These are phyloP conservation scores for Pachyramphus minor DNA, from an alignment of 2,113 vertebrate species.

Conservation along the genomic window DNA sequence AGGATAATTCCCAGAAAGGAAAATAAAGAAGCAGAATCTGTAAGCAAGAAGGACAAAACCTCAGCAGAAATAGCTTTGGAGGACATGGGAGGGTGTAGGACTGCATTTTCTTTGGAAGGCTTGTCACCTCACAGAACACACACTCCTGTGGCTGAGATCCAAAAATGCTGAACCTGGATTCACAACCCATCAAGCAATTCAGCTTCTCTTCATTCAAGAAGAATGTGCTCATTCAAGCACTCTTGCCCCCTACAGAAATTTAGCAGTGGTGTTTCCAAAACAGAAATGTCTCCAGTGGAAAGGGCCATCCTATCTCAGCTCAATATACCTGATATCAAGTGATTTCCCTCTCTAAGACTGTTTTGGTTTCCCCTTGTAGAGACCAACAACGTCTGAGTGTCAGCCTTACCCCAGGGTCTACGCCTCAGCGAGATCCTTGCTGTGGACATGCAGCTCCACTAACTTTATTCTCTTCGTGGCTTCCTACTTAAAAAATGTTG, in stretches of 20 bases:
- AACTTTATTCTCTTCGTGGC: not conserved
- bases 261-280: not conserved
- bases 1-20: not conserved
- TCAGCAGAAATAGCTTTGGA: not conserved
- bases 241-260: not conserved
- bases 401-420: not conserved
- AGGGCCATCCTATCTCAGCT: not conserved
- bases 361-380: not conserved
- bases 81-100: accelerated
- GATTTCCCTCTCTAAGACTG: not conserved
- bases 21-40: not conserved
- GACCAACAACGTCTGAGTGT: not conserved
- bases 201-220: not conserved
- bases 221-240: not conserved
- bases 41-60: not conserved
- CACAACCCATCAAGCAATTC: not conserved
- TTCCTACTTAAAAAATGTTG: not conserved
- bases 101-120: not conserved
- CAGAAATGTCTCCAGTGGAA: not conserved
- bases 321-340: not conserved
- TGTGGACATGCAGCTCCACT: not conserved
- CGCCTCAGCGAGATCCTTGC: not conserved
- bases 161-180: not conserved
- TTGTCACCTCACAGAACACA: not conserved
- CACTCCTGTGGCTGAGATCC: not conserved